These are phyloP conservation scores for Zosterops borbonicus DNA, from an alignment of 2,113 vertebrate species.

Conservation along the genomic window DNA sequence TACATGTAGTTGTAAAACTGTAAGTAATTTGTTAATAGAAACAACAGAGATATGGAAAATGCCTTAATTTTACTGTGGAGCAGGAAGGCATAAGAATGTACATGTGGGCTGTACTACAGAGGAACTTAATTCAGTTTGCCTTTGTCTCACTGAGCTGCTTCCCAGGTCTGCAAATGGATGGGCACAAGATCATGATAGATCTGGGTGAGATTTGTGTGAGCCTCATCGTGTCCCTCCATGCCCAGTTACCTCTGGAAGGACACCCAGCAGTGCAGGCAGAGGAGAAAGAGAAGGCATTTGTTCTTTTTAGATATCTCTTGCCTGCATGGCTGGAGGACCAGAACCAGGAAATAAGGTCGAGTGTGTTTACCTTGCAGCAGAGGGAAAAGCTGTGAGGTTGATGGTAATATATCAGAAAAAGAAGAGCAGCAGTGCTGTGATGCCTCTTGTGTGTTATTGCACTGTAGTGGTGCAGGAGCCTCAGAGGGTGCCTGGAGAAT, in stretches of 20 bases:
- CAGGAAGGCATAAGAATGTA: not conserved
- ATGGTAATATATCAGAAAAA: not conserved
- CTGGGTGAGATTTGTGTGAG: not conserved
- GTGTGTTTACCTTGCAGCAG: not conserved
- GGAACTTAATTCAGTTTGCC: not conserved
- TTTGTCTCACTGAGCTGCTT: not conserved
- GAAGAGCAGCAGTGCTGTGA: not conserved
- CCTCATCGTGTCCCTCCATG: fast-evolving
- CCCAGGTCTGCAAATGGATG: not conserved
- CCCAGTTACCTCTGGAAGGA: not conserved
- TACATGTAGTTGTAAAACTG: not conserved
- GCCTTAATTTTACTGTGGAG: not conserved
- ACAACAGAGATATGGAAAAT: not conserved
- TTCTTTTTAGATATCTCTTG: not conserved
- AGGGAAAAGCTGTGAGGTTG: not conserved
- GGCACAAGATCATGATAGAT: not conserved
- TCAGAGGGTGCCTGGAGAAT: not conserved
- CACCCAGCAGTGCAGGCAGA: not conserved
- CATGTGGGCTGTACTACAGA: not conserved
- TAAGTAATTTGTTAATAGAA: not conserved
- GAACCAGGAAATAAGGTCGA: not conserved
- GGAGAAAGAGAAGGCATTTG: not conserved
- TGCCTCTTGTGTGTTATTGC: not conserved
- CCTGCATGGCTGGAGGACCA: not conserved
- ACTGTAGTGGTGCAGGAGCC: not conserved